These are phyloP conservation scores for Cyanocitta stelleri DNA, from an alignment of 2,113 vertebrate species.

Conservation along the genomic window DNA sequence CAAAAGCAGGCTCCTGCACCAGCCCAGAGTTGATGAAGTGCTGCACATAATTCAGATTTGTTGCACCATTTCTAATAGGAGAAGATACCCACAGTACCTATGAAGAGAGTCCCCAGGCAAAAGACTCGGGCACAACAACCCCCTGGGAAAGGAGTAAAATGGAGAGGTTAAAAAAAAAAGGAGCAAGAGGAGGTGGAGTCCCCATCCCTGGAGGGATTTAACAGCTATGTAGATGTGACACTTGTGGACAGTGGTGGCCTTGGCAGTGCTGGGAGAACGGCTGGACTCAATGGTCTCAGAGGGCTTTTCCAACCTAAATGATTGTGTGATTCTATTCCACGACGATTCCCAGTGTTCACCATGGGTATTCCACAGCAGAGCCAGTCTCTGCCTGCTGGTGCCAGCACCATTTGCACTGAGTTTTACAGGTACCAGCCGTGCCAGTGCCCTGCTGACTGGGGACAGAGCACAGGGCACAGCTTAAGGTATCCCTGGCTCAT, in stretches of 20 bases:
- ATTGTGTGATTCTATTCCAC: fast-evolving
- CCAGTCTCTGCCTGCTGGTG: fast-evolving
- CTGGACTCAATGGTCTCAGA: fast-evolving
- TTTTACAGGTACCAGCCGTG: not conserved
- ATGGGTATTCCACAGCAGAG: fast-evolving
- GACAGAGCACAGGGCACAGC: not conserved
- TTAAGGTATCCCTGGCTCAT: not conserved
- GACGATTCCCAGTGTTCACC: fast-evolving
- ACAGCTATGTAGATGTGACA: fast-evolving
- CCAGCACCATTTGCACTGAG: not conserved
- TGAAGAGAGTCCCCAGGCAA: not conserved
- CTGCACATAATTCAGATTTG: not conserved
- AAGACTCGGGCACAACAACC: not conserved
- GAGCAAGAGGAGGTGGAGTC: not conserved
- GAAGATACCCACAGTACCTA: not conserved
- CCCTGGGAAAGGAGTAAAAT: not conserved
- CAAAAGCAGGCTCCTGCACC: not conserved
- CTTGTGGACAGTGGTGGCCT: too few species aligned
- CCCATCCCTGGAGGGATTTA: not conserved
- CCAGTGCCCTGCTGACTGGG: not conserved
- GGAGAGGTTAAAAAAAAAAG: not conserved
- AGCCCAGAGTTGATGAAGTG: not conserved
- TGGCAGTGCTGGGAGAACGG: fast-evolving
- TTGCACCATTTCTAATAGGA: not conserved
- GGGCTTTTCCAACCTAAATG: fast-evolving